A percentile compares a stretch with the other conserved stretches of the same genome.
Evolutionary conservation across 2,888 invertebrate genomes (phyloP).

Genomic region (Drosophila neonasuta): DNA sequence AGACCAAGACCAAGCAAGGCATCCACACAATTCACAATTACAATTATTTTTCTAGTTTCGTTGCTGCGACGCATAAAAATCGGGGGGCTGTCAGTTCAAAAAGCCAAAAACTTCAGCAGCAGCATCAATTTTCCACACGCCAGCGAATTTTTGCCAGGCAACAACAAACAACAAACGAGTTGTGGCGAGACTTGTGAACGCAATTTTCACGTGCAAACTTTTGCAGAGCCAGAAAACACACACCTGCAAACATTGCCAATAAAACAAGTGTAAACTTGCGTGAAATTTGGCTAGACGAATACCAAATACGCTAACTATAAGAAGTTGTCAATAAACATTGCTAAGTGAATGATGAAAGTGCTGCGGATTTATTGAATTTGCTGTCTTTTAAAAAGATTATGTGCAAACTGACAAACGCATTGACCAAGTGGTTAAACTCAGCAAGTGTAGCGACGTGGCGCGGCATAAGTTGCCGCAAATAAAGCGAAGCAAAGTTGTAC

Average conservation of each 20-base stretch:
- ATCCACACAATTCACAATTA: slow-evolving; percentile 61
- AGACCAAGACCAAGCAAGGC: not conserved
- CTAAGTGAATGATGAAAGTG: not conserved
- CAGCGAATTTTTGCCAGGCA: slow-evolving; percentile 51
- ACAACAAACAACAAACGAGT: slow-evolving; percentile 22
- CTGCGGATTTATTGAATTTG: not conserved
- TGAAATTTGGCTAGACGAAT: slow-evolving; percentile 34
- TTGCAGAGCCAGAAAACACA: slow-evolving; percentile 36
- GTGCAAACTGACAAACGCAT: slow-evolving; percentile 8
- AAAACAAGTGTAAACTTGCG: slow-evolving; percentile 48
- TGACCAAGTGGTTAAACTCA: slow-evolving; percentile 24
- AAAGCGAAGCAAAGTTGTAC: slow-evolving; percentile 62
- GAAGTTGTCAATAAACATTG: not conserved
- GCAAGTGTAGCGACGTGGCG: slow-evolving; percentile 54
- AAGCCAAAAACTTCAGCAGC: slow-evolving; percentile 75
- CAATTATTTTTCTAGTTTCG: slow-evolving; percentile 68
- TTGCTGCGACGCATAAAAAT: slow-evolving; percentile 66
- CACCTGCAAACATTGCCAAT: slow-evolving; percentile 54
- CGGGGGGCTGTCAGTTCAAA: slow-evolving; percentile 73
- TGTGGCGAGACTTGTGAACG: slow-evolving; percentile 53
- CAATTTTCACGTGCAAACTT: slow-evolving; percentile 74
- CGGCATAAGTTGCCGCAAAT: slow-evolving; percentile 67
- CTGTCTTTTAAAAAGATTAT: not conserved
- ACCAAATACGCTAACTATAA: slow-evolving; percentile 41
- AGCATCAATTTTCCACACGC: slow-evolving; percentile 73